Evolutionary conservation across 2,113 vertebrate species (phyloP).

Genomic region (Callionymus lyra): DNA sequence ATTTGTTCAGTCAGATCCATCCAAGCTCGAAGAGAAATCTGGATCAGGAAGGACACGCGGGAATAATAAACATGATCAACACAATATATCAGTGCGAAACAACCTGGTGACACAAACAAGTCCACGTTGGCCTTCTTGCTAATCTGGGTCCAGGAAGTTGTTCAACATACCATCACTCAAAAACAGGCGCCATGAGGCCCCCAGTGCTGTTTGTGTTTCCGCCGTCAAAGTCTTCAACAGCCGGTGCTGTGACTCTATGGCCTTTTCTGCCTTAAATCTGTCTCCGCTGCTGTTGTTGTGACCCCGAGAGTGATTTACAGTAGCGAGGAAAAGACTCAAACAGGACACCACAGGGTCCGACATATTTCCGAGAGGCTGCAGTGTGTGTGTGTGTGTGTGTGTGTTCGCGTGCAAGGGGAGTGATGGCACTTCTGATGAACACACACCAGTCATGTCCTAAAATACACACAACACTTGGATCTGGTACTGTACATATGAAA

Average conservation of each 20-base stretch:
- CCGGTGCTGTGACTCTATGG: slow-evolving; percentile 12
- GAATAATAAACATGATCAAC: no score
- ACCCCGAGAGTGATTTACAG: slow-evolving; percentile 34
- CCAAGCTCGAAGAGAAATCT: no score
- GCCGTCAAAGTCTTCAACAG: slow-evolving; percentile 30
- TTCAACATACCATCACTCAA: slow-evolving; percentile 21
- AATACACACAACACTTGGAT: slow-evolving; percentile 32
- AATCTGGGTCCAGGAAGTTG: not conserved
- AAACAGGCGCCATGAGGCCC: slow-evolving; percentile 17
- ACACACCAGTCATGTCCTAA: slow-evolving; percentile 32
- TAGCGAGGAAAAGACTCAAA: slow-evolving; percentile 32
- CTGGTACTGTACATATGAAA: slow-evolving; percentile 30
- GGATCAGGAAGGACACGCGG: no score
- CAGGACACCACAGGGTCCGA: slow-evolving; percentile 20
- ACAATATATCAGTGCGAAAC: no score
- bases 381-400: not conserved
- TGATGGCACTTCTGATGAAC: slow-evolving; percentile 21
- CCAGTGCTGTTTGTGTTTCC: slow-evolving; percentile 38
- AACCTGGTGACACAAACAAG: no score
- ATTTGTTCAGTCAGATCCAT: no score
- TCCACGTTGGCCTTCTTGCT: no score
- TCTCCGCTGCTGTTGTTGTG: slow-evolving; percentile 8
- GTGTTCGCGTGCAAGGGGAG: not conserved
- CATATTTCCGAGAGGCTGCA: slow-evolving; percentile 15
- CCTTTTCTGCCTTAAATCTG: slow-evolving; percentile 11